These are phyloP conservation scores for Steinernema scapterisci DNA, from an alignment of 2,888 invertebrate species.

Conservation along the genomic window DNA sequence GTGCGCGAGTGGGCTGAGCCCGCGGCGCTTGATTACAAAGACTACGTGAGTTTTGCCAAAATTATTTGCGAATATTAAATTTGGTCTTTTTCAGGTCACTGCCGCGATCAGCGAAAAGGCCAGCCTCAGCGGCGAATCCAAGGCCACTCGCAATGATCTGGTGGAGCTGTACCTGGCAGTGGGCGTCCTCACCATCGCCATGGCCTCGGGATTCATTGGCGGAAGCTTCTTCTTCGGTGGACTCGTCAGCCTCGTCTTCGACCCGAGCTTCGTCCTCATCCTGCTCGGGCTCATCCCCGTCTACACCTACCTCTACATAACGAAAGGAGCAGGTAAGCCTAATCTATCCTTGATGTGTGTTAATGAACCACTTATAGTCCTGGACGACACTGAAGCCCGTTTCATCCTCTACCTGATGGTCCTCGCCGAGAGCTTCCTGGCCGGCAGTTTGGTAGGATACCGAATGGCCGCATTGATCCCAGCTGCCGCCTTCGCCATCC, in stretches of 20 bases:
- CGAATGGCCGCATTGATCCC: conserved; percentile 17
- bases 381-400: conserved; percentile 48
- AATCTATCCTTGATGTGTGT: no score
- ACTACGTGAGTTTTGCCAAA: conserved; percentile 38
- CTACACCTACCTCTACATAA: conserved; percentile 41
- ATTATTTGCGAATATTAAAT: background rate
- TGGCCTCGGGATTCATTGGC: conserved; percentile 12
- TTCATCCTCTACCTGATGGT: conserved; percentile 41
- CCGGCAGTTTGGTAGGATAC: conserved; percentile 44
- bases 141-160: conserved; percentile 44
- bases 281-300: conserved; percentile 41
- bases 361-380: conserved; percentile 21
- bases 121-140: conserved; percentile 24
- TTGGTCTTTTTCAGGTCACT: background rate
- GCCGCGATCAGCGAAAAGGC: conserved; percentile 34
- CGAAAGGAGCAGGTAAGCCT: conserved; percentile 41
- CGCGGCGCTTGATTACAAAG: conserved; percentile 43
- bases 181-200: background rate
- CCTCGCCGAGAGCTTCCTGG: conserved; percentile 41
- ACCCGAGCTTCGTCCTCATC: conserved; percentile 38
- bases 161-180: conserved; percentile 52
- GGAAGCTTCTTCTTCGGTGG: conserved; percentile 9
- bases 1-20: conserved; percentile 47
- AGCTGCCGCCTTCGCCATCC: conserved; percentile 4
- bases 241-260: conserved; percentile 38